These are phyloP conservation scores for Encarsia formosa DNA, from an alignment of 2,888 invertebrate genomes.

Conservation along the genomic window DNA sequence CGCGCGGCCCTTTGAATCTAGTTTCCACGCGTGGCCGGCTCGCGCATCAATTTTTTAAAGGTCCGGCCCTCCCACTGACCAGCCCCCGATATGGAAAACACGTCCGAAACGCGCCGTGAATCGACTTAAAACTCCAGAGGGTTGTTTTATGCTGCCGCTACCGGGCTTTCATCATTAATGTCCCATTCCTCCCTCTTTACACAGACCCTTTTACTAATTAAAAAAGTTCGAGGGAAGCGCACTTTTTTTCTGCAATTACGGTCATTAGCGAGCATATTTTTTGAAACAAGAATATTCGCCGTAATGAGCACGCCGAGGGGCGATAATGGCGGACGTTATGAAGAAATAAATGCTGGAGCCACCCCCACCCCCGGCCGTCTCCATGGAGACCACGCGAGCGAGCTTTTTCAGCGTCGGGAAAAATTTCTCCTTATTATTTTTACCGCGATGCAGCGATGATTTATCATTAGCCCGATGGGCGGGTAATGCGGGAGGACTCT, in stretches of 20 bases:
- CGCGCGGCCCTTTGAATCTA: conserved; percentile 49
- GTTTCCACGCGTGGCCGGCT: conserved; percentile 34
- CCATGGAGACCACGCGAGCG: too few species aligned
- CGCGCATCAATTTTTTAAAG: conserved; percentile 22
- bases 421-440: too few species aligned
- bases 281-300: conserved; percentile 47
- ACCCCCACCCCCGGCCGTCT: too few species aligned
- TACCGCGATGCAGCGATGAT: too few species aligned
- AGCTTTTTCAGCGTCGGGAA: too few species aligned
- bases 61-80: conserved; percentile 36
- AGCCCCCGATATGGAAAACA: conserved; percentile 47
- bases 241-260: conserved; percentile 15
- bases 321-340: conserved; percentile 51
- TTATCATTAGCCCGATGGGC: too few species aligned
- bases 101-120: conserved; percentile 31
- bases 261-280: conserved; percentile 34
- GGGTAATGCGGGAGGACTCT: too few species aligned
- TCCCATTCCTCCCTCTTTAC: not conserved
- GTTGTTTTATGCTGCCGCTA: not conserved
- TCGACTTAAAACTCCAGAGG: too few species aligned
- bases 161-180: too few species aligned
- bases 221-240: conserved; percentile 39
- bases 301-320: conserved; percentile 42
- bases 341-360: conserved; percentile 50
- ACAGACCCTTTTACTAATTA: conserved; percentile 25